These are phyloP conservation scores for Crepidodera aurea DNA, from an alignment of 2,888 invertebrate genomes.

Conservation along the genomic window DNA sequence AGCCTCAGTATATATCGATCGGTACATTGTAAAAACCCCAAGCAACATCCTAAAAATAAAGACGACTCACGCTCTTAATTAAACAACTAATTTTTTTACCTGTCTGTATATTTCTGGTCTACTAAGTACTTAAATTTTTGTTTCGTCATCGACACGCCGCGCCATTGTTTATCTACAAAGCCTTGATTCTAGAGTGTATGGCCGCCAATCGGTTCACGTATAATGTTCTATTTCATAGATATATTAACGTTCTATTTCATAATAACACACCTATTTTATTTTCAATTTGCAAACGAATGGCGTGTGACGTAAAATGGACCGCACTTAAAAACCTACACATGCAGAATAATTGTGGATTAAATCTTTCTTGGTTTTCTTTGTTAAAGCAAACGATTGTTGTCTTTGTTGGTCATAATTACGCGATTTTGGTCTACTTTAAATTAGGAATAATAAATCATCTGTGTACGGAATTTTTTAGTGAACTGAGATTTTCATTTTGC, in stretches of 20 bases:
- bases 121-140: constrained; percentile 6
- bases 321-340: neutral
- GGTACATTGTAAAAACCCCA: too few species aligned
- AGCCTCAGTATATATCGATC: too few species aligned
- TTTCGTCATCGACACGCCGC: constrained; percentile 15
- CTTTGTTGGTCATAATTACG: neutral
- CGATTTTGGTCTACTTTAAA: neutral
- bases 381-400: neutral
- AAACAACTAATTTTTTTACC: neutral
- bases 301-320: neutral
- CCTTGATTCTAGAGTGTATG: neutral
- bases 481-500: too few species aligned
- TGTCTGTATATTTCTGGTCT: constrained; percentile 3
- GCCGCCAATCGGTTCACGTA: neutral
- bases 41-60: neutral
- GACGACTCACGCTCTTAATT: constrained; percentile 14
- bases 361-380: constrained; percentile 1
- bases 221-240: neutral
- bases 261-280: constrained; percentile 6
- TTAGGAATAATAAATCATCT: neutral
- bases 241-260: neutral
- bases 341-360: neutral
- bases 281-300: neutral
- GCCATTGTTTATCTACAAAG: constrained; percentile 11
- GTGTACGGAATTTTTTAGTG: too few species aligned